Evolutionary conservation across 2,113 vertebrate species (phyloP), one percentile per base, ranked within the genome.

Genomic region (Python bivittatus): DNA sequence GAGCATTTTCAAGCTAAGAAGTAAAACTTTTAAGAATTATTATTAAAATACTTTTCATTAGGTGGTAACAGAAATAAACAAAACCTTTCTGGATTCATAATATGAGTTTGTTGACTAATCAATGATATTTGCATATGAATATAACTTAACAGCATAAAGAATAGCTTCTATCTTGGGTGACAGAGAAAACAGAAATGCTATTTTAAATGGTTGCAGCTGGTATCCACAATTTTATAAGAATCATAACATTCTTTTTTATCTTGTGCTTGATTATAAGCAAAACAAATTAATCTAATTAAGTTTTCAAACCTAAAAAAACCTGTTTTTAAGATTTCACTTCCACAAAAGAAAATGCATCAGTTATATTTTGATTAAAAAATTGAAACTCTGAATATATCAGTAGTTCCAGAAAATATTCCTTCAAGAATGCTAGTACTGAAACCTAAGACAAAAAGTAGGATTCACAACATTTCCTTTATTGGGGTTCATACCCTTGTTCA

Each of bases 1-100:
- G 17, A 91, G 86, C 20, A 94, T 84, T 95, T 96, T 96, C 97
- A 92, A 96, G 93, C 98, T 98, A 95, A 85, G 86, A 95, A 94
- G 90, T 68, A 5, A 79, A 89, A 61, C 27, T 83, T n/a, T 56
- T 25, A 88, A 91, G 42, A 25, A 29, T 68, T 29, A 83, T 86
- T 83, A 89, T 88, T 85, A 88, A 44, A 27, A 92, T 87, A 22
- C 68, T 42, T 87, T 53, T 87, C n/a, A 57, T 58, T 88, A n/a
- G 6, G 29, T 33, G 15, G 20, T 54, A 86, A 86, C 52, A 88
- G 5, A 92, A 87, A 44, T 38, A 38, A 91, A 22, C 91, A 44
- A 2, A 10, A 88, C 44, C 2, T 57, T 42, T n/a, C 23, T 56
- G 20, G 23, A 84, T 23, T 83, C 60, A n/a, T 38, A 6, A 9